A percentile compares a stretch with the other conserved stretches of the same genome.
These are phyloP conservation scores for Galaxea fascicularis DNA, from an alignment of 92 coral and sea anemone genomes.

Conservation along the genomic window DNA sequence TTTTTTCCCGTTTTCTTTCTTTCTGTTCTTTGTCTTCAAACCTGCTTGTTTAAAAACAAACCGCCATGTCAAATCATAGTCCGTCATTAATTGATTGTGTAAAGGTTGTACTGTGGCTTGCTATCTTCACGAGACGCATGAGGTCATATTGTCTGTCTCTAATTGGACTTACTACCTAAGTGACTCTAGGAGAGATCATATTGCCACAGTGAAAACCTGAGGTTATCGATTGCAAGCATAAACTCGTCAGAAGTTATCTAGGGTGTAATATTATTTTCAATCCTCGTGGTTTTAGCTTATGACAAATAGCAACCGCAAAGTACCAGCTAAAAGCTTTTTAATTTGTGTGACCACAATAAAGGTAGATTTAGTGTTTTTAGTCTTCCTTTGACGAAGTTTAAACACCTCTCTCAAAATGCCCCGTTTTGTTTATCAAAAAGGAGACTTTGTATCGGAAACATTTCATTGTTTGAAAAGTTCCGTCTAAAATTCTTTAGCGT, in stretches of 20 bases:
- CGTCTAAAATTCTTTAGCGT: background rate
- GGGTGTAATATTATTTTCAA: background rate
- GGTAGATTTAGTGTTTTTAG: background rate
- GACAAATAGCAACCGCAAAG: constrained; percentile 35
- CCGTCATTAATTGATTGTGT: constrained; percentile 11
- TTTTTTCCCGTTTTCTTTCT: background rate
- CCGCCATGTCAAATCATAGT: background rate
- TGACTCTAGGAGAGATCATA: background rate
- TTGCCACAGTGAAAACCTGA: background rate
- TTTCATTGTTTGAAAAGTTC: background rate
- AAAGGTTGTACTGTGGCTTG: constrained; percentile 18
- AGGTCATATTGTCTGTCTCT: constrained; percentile 12
- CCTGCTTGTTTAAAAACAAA: background rate
- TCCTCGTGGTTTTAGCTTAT: constrained; percentile 33
- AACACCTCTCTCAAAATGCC: background rate
- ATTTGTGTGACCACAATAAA: background rate
- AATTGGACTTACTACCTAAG: background rate
- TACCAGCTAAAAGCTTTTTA: constrained; percentile 33
- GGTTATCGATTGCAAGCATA: background rate
- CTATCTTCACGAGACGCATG: constrained; percentile 21
- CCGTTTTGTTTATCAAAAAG: background rate
- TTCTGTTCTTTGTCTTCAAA: background rate
- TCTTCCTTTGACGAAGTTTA: background rate
- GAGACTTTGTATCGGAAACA: background rate
- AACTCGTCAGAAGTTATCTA: background rate